Conservation (phyloP, 2,113 vertebrate species). For the Rissa tridactyla region DNA sequence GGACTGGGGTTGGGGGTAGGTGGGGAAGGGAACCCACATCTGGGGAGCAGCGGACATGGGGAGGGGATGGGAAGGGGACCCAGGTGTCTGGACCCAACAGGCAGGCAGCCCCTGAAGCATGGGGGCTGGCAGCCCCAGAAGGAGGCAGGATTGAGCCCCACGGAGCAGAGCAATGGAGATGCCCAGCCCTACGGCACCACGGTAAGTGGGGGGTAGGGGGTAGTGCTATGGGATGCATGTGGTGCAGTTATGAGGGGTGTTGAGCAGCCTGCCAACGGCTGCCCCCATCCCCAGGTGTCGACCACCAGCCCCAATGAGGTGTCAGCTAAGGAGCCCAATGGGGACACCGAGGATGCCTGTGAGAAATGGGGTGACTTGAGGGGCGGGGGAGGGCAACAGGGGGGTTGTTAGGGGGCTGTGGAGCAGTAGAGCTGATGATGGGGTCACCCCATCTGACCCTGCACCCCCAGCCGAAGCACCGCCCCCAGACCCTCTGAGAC, state of each 20-base stretch:
- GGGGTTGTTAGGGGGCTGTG: neutral
- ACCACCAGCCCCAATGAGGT: neutral
- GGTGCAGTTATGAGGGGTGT: neutral
- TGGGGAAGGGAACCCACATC: neutral
- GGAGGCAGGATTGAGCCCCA: slow-evolving; percentile 75
- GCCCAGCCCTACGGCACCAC: slow-evolving; percentile 83
- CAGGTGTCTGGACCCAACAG: neutral
- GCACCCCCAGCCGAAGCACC: slow-evolving; percentile 64
- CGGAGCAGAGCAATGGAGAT: slow-evolving; percentile 77
- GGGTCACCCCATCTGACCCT: neutral
- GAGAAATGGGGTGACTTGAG: neutral
- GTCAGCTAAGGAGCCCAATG: neutral
- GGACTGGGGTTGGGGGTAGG: neutral
- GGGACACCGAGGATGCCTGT: neutral
- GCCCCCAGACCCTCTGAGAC: slow-evolving; percentile 84
- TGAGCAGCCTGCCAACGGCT: neutral
- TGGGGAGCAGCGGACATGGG: neutral
- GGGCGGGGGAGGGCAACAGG: neutral
- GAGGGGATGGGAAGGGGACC: neutral
- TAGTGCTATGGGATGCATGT: neutral
- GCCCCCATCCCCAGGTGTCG: neutral
- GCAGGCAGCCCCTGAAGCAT: neutral
- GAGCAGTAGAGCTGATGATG: neutral
- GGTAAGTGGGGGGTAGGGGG: no score
- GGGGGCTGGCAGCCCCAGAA: slow-evolving; percentile 67